These are phyloP conservation scores for Perccottus glenii DNA, from an alignment of 2,113 vertebrate species.

Conservation along the genomic window DNA sequence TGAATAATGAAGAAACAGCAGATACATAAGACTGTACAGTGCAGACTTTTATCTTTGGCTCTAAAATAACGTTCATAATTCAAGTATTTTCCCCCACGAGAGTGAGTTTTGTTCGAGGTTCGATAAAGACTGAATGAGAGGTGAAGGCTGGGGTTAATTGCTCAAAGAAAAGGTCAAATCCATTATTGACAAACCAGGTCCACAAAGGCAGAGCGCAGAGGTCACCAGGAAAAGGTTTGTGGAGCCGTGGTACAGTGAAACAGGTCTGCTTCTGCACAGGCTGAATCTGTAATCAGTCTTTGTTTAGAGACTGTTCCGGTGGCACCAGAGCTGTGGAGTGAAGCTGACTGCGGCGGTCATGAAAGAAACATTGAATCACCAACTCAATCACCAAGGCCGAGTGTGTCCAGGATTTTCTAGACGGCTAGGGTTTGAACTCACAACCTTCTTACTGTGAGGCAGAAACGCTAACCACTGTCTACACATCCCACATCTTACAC, in stretches of 20 bases:
- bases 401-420: no score
- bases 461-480: no score
- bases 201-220: slow-evolving; percentile 18
- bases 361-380: no score
- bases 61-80: slow-evolving; percentile 46
- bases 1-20: slow-evolving; percentile 35
- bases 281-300: background rate
- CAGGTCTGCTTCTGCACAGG: background rate
- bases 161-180: slow-evolving; percentile 55
- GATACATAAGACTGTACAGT: slow-evolving; percentile 6
- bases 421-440: no score
- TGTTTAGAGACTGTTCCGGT: no score
- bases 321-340: no score
- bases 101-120: slow-evolving; percentile 27
- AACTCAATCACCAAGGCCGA: no score
- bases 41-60: background rate
- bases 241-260: background rate
- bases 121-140: slow-evolving; percentile 43
- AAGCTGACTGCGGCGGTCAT: no score
- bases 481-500: no score
- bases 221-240: slow-evolving; percentile 30
- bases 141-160: slow-evolving; percentile 59
- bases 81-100: background rate
- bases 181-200: slow-evolving; percentile 42
- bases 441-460: no score